Evolutionary conservation across 1,140 invertebrate species (phyloP).

Genomic region (Lithobius niger): DNA sequence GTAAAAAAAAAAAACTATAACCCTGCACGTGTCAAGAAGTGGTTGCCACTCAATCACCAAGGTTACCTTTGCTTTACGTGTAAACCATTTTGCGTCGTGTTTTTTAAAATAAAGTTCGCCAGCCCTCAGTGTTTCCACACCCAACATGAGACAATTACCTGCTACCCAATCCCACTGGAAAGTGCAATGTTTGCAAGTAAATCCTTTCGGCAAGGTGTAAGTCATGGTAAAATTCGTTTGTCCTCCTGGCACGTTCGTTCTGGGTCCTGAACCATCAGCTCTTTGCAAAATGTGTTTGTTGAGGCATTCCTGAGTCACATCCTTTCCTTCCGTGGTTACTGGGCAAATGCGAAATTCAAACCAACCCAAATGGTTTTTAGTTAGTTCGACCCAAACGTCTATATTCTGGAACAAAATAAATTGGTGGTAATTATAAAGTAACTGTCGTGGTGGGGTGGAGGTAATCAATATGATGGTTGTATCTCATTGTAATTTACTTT

Average conservation of each 20-base stretch:
- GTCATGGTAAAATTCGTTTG: background rate
- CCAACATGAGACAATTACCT: constrained; percentile 17
- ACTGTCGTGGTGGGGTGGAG: too few species aligned
- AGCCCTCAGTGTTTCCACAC: too few species aligned
- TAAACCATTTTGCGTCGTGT: too few species aligned
- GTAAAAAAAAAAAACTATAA: too few species aligned
- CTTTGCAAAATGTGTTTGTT: constrained; percentile 39
- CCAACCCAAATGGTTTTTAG: constrained; percentile 74
- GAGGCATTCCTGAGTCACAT: constrained; percentile 67
- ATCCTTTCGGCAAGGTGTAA: constrained; percentile 16
- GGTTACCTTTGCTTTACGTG: too few species aligned
- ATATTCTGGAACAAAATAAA: too few species aligned
- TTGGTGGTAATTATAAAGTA: too few species aligned
- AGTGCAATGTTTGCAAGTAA: constrained; percentile 21
- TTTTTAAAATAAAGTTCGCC: too few species aligned
- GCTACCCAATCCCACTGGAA: constrained; percentile 21
- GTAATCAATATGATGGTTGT: too few species aligned
- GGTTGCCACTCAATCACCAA: too few species aligned
- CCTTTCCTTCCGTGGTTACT: constrained; percentile 46
- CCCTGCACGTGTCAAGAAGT: too few species aligned
- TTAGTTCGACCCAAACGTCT: constrained; percentile 70
- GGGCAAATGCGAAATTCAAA: constrained; percentile 74
- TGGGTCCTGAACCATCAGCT: constrained; percentile 6
- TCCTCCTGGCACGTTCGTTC: constrained; percentile 6
- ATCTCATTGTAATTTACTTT: too few species aligned